Conservation (phyloP, 2,113 vertebrate species). For the Myiozetetes cayanensis region DNA sequence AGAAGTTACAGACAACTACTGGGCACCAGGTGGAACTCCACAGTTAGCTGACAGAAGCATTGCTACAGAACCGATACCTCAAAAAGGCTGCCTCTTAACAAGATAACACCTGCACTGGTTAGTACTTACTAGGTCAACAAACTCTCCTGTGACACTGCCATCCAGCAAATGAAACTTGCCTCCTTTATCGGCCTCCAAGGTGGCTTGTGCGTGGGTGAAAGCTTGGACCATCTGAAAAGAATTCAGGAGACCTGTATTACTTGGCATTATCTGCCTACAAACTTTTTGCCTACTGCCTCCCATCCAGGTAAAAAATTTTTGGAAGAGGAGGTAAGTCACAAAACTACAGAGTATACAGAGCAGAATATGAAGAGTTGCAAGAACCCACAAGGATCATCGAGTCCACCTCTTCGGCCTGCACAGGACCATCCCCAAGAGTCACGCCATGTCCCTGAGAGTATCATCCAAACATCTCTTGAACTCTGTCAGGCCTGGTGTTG, state of each 20-base stretch:
- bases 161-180: slow-evolving; percentile 88
- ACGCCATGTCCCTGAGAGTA: neutral
- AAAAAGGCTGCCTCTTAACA: neutral
- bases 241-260: neutral
- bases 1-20: rapidly evolving
- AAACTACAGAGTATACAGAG: neutral
- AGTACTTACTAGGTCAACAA: slow-evolving; percentile 86
- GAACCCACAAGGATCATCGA: neutral
- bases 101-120: neutral
- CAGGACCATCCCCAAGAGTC: neutral
- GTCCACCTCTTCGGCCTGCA: neutral
- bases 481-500: neutral
- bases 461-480: neutral
- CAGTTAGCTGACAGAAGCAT: neutral
- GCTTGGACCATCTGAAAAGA: slow-evolving; percentile 85
- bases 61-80: neutral
- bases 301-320: neutral
- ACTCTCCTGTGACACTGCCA: slow-evolving; percentile 86
- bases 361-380: neutral
- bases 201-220: slow-evolving; percentile 85
- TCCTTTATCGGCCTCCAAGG: slow-evolving; percentile 82
- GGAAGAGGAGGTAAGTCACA: neutral
- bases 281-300: neutral
- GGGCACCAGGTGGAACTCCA: neutral
- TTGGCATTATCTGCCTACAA: neutral